Percentiles rank a stretch among this genome's conserved stretches.
Conservation (phyloP, 2,113 vertebrate genomes). For the Limanda limanda region DNA sequence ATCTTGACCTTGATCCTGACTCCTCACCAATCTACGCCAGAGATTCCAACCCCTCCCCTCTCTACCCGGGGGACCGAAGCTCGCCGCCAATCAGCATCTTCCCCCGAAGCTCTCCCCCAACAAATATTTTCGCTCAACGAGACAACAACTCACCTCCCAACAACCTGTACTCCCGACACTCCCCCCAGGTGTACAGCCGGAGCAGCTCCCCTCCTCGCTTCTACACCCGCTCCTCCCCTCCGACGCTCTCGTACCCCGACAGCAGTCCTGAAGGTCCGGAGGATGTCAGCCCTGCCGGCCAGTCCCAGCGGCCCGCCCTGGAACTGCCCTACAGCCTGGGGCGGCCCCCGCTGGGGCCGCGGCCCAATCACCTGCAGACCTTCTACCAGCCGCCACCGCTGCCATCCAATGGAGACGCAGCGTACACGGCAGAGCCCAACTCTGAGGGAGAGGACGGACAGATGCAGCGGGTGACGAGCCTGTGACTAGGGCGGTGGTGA, state of each 20-base stretch:
- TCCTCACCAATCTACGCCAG: constrained; percentile 88
- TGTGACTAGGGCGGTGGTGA: constrained; percentile 92
- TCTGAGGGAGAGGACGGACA: constrained; percentile 89
- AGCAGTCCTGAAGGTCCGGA: constrained; percentile 91
- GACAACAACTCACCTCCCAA: constrained; percentile 70
- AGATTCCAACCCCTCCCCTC: constrained; percentile 86
- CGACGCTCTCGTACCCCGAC: constrained; percentile 88
- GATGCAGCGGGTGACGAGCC: constrained; percentile 95
- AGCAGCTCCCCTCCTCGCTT: constrained; percentile 78
- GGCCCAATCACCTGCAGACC: constrained; percentile 91
- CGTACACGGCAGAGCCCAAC: constrained; percentile 80
- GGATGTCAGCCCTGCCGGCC: constrained; percentile 76
- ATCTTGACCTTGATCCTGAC: constrained; percentile 83
- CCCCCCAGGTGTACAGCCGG: constrained; percentile 78
- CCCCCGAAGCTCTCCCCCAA: constrained; percentile 69
- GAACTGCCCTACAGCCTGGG: constrained; percentile 91
- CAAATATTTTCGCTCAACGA: constrained; percentile 70
- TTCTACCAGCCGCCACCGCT: constrained; percentile 91
- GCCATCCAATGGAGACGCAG: constrained; percentile 85
- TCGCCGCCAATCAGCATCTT: constrained; percentile 73
- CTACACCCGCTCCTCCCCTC: constrained; percentile 74
- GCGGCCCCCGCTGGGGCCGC: constrained; percentile 86
- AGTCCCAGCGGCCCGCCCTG: constrained; percentile 62
- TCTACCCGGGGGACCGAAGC: constrained; percentile 69
- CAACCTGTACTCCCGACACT: constrained; percentile 75